Evolutionary conservation across 2,888 invertebrate species (phyloP), one percentile per base, ranked within the genome.

Genomic region (Antitype chi): DNA sequence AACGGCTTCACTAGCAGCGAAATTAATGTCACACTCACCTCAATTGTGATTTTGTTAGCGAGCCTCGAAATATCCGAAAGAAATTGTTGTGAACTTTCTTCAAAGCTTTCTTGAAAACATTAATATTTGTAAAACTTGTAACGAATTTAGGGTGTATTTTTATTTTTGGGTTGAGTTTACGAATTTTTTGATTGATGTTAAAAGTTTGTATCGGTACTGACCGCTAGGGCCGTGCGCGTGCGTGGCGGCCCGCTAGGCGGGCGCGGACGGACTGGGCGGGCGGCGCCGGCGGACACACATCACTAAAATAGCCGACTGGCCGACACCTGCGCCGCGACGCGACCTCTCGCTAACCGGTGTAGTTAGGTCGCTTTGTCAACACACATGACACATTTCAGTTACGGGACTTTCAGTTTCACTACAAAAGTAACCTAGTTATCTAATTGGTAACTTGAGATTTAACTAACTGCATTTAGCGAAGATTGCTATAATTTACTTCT

Each of bases 261-360:
- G 91, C 84, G 87, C 90, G 91, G 93, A 93, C 94, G 76, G 81
- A 81, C 88, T 89, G 96, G 95, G 95, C 95, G 96, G 95, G 94
- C 94, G 94, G 67, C 70, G 93, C 86, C 91, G 90, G 89, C 89
- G 87, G 87, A 89, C 89, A 89, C 88, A 88, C 89, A 90, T 87
- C 91, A 93, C 95, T 91, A 93, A 96, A 96, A 96, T 96, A 96
- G 94, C 94, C 89, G 81, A 74, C 75, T 74, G 81, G 64, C 64
- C 91, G 93, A 93, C 95, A 96, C 97, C 96, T 96, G 96, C 95
- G 94, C 89, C 92, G 92, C 92, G 91, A 92, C 92, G 92, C 92
- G 92, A 94, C 94, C 94, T 93, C 90, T 90, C 90, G 90, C 90
- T 92, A 93, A 93, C 94, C 88, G 89, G 81, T 90, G 89, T 89